A percentile compares a stretch with the other conserved stretches of the same genome.
phyloP scores from a whole-genome alignment of 1,140 invertebrate species.

The Microplitis demolitor region DNA sequence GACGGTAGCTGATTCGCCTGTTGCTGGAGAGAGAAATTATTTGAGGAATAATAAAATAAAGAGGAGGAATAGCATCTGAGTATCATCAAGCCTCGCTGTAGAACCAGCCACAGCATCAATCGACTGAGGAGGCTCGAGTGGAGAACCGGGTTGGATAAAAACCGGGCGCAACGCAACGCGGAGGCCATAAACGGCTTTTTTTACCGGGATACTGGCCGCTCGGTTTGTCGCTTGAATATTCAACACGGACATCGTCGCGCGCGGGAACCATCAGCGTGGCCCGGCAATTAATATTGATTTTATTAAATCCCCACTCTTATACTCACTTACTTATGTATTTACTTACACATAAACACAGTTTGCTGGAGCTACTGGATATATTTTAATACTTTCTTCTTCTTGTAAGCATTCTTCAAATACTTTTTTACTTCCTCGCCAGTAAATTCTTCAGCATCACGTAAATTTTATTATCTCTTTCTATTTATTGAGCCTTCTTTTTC shows the following conservation, averaged over 20 bases:
- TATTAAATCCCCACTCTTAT: slow-evolving; percentile 45
- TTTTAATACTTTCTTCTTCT: too few species aligned
- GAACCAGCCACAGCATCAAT: background rate
- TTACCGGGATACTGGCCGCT: slow-evolving; percentile 18
- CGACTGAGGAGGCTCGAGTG: background rate
- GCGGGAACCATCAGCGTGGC: slow-evolving; percentile 22
- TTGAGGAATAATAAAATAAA: background rate
- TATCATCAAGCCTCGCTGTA: too few species aligned
- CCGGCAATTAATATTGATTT: slow-evolving; percentile 59
- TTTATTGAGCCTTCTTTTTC: too few species aligned
- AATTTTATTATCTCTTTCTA: too few species aligned
- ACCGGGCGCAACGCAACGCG: slow-evolving; percentile 45
- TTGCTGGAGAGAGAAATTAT: background rate
- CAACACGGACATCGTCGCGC: slow-evolving; percentile 37
- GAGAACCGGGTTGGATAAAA: slow-evolving; percentile 36
- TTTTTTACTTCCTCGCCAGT: too few species aligned
- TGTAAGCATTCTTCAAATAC: too few species aligned
- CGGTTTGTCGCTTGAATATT: slow-evolving; percentile 53
- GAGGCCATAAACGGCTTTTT: slow-evolving; percentile 55
- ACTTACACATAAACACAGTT: background rate
- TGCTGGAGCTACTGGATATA: background rate
- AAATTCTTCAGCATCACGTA: too few species aligned
- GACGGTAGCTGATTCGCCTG: slow-evolving; percentile 16
- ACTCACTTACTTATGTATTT: background rate
- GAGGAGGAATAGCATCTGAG: background rate